A percentile compares a stretch with the other conserved stretches of the same genome.
Conservation (phyloP, 2,888 invertebrate genomes). For the Drosophila histrio region DNA sequence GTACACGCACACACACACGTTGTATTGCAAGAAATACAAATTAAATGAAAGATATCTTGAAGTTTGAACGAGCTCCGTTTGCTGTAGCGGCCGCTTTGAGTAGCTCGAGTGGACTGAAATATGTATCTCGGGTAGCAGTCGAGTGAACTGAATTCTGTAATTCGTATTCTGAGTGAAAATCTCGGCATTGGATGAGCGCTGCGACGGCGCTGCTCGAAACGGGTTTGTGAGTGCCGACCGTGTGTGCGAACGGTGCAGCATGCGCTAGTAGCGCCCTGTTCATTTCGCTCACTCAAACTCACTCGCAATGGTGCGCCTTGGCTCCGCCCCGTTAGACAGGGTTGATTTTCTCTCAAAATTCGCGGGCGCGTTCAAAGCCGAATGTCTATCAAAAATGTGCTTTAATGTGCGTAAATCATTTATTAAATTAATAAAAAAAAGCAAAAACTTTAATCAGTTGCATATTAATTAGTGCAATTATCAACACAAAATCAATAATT, state of each 20-base stretch:
- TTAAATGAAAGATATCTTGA: background rate
- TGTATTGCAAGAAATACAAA: background rate
- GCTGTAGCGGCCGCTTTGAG: slow-evolving; percentile 67
- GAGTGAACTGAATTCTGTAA: slow-evolving; percentile 42
- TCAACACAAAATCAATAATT: background rate
- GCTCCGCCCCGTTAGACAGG: slow-evolving; percentile 50
- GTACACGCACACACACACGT: slow-evolving; percentile 6
- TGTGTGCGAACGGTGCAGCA: slow-evolving; percentile 26
- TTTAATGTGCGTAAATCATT: slow-evolving; percentile 58
- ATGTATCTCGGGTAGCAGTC: slow-evolving; percentile 18
- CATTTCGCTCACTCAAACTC: slow-evolving; percentile 31
- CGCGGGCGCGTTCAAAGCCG: slow-evolving; percentile 32
- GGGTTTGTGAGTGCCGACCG: slow-evolving; percentile 45
- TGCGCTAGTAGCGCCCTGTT: slow-evolving; percentile 1
- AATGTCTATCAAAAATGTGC: slow-evolving; percentile 54
- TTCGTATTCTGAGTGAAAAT: slow-evolving; percentile 65
- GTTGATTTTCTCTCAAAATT: slow-evolving; percentile 38
- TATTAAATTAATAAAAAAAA: slow-evolving; percentile 53
- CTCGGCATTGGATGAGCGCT: slow-evolving; percentile 52
- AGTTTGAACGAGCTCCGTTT: slow-evolving; percentile 18
- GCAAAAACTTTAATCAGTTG: slow-evolving; percentile 31
- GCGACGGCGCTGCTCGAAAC: slow-evolving; percentile 51
- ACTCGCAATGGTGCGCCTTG: slow-evolving; percentile 43
- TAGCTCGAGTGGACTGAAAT: slow-evolving; percentile 71
- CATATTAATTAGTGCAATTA: slow-evolving; percentile 20